Evolutionary conservation across 2,113 vertebrate species (phyloP).

Genomic region (Xiphias gladius): DNA sequence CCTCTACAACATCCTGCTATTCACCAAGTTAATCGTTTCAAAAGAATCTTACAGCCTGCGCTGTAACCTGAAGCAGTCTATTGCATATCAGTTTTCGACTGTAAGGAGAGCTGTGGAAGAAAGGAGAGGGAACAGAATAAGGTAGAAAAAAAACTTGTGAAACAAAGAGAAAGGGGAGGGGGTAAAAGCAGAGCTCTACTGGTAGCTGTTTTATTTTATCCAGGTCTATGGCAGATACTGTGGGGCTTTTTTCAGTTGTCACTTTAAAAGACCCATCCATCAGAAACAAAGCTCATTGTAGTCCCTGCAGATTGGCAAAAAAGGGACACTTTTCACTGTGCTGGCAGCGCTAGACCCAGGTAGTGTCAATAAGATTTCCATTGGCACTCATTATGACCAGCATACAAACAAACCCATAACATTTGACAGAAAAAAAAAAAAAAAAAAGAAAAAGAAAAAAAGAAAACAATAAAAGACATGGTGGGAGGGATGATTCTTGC

Average conservation of each 20-base stretch:
- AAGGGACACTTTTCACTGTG: conserved; percentile 61
- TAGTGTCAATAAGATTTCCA: conserved; percentile 72
- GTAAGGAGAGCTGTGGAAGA: conserved; percentile 60
- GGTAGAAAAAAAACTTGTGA: conserved; percentile 71
- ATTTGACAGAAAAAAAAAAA: conserved; percentile 51
- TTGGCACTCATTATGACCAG: conserved; percentile 57
- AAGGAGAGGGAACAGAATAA: conserved; percentile 67
- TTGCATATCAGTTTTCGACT: conserved; percentile 78
- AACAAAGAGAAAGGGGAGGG: conserved; percentile 68
- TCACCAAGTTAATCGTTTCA: conserved; percentile 74
- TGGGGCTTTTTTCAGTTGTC: conserved; percentile 71
- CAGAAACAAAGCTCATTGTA: conserved; percentile 48
- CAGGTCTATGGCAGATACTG: conserved; percentile 55
- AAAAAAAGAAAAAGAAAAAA: conserved; percentile 51
- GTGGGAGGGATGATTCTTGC: conserved; percentile 41
- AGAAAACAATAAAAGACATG: conserved; percentile 45
- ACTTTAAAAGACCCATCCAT: conserved; percentile 74
- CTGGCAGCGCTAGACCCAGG: conserved; percentile 52
- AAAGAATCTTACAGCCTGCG: conserved; percentile 78
- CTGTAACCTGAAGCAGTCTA: conserved; percentile 81
- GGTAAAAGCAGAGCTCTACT: conserved; percentile 40
- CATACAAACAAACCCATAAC: conserved; percentile 68
- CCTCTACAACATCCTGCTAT: conserved; percentile 61
- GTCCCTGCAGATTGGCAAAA: conserved; percentile 49
- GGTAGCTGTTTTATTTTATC: conserved; percentile 66